Base-by-base conservation (phyloP, 2,797 vertebrate genomes). In the Hybognathus amarus region DNA sequence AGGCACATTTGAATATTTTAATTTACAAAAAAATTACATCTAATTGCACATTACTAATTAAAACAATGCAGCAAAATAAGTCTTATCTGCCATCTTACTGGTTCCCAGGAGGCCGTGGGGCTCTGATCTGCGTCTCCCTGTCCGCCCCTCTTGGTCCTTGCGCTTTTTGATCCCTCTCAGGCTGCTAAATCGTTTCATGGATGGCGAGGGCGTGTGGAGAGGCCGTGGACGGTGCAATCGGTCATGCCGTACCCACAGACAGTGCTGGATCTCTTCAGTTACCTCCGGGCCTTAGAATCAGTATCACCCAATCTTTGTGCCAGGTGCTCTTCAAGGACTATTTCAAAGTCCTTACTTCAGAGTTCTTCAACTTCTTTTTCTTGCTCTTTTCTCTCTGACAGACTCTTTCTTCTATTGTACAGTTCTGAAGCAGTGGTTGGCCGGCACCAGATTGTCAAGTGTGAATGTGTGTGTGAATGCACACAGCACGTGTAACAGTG, bases 101-200 rank as follows among this genome's bases (percentile, higher is more conserved):
- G 96, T 56, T 95, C 95, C 95, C 56, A 94, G 90, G 50, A 93
- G 93, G 89, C 94, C 91, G 24, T 86, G 93, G 80, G 96, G 95
- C 79, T 97, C 95, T 0, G 96, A 97, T n/a, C 85, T 92, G 95
- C 59, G 92, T 79, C 95, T 91, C 87, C 91, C 93, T 0, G 90
- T 87, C 88, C 88, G 88, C 63, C 91, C 92, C 86, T 88, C 93
- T 68, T 92, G 87, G 83, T 95, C 94, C 91, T 96, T 96, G 83
- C 88, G 94, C 80, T 95, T 96, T 94, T 94, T 97, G 92, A 74
- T 95, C 74, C 95, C 94, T 90, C 95, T 92, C 66, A 96, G 92
- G 83, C 95, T 97, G 87, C 96, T 94, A 84, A 97, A 96, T 20
- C 95, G 95, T 94, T 96, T 96, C 96, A 96, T 97, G 91, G 90